These are phyloP conservation scores for Xiphias gladius DNA, from an alignment of 2,113 vertebrate genomes.

Conservation along the genomic window DNA sequence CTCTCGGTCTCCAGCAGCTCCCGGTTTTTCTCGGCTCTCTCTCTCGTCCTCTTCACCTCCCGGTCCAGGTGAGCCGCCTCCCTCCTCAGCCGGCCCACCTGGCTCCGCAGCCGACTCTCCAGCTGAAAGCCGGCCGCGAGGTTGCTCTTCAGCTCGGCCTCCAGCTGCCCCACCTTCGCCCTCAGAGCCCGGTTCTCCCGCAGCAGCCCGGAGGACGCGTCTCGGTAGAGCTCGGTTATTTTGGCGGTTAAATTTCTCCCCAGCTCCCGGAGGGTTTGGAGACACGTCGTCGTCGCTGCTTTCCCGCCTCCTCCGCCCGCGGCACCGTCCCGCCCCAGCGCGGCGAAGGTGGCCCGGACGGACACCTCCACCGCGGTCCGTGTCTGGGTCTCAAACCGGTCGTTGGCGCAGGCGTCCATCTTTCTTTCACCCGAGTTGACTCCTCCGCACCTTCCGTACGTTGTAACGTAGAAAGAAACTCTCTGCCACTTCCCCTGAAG, in stretches of 20 bases:
- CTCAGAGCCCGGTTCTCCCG: background rate
- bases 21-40: background rate
- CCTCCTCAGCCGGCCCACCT: background rate
- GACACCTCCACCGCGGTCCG: too few species aligned
- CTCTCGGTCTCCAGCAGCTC: background rate
- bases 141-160: background rate
- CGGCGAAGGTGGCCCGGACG: background rate
- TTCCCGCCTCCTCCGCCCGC: background rate
- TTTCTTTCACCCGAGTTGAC: too few species aligned
- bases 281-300: too few species aligned
- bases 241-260: background rate
- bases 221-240: background rate
- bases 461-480: too few species aligned
- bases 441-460: too few species aligned
- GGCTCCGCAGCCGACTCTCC: background rate
- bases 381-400: too few species aligned
- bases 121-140: background rate
- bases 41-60: background rate
- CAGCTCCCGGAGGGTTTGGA: background rate
- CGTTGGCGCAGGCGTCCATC: too few species aligned
- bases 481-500: too few species aligned
- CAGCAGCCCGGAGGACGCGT: background rate
- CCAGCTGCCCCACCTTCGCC: background rate
- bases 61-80: background rate
- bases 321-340: too few species aligned